Base-by-base conservation (phyloP, 1,140 invertebrate genomes). In the Teleopsis dalmanni region DNA sequence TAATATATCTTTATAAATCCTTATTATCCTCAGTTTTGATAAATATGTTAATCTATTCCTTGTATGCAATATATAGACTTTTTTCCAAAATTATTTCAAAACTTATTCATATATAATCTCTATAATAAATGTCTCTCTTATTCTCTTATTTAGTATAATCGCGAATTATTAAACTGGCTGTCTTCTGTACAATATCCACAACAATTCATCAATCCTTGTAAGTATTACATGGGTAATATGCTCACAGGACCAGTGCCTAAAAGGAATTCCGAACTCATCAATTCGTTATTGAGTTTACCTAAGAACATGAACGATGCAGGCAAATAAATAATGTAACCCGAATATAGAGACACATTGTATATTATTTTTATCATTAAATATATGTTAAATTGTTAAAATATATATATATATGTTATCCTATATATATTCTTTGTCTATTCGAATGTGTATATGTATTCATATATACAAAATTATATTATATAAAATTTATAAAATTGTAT, bases 181-280 rank as follows among this genome's bases (percentile, higher is more conserved):
- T 54, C 45, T 16, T 47, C 56, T 0, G 52, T 57, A 8, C 57
- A 56, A 13, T 59, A 58, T 16, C 40, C 56, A 0, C 63, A 58
- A n/a, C 10, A 40, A 13, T 33, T 47, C 9, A 55, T 46, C 7
- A 44, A 34, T 7, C 56, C 56, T 5, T 69, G 62, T 35, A 59
- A 58, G 36, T 64, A 60, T 26, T 55, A 55, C 22, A 25, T 52
- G 37, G 53, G 41, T 25, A 68, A 68, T 49, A 53, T 51, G 1
- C 34, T 64, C 18, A 31, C 40, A 18, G 49, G 35, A 11, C 51
- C 65, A 9, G 57, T 71, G 49, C 67, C 65, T 1, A 86, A 87
- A 62, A 75, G 83, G 7, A 87, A 85, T 57, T 83, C 81, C 0
- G 84, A 86, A 56, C 68, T 87, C 5, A 87, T 86, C 47, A 87